Conservation (phyloP, 2,113 vertebrate species). For the Chrysemys picta region DNA sequence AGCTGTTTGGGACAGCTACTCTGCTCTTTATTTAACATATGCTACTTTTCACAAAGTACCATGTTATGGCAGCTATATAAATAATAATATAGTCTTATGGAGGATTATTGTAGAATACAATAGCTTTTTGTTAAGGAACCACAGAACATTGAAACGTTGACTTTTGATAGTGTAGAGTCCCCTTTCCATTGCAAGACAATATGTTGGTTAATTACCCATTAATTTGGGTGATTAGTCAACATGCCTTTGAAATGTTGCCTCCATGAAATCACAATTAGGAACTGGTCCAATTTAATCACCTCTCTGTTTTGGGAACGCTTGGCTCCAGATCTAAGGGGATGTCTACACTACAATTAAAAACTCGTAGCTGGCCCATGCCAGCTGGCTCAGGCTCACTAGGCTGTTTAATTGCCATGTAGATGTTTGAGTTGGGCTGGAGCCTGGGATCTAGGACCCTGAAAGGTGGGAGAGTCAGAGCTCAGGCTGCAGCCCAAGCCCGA, state of each 20-base stretch:
- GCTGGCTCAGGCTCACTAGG: neutral
- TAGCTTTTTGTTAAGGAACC: neutral
- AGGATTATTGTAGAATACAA: neutral
- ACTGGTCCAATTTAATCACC: neutral
- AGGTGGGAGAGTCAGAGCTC: neutral
- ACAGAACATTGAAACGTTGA: neutral
- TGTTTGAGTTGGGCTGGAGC: neutral
- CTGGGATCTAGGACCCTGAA: neutral
- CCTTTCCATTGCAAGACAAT: neutral
- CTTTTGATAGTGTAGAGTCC: neutral
- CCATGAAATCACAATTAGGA: neutral
- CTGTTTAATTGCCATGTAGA: neutral
- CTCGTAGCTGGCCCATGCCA: neutral
- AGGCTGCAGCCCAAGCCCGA: neutral
- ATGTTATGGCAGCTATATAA: neutral
- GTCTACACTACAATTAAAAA: neutral
- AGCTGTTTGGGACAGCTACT: neutral
- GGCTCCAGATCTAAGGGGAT: neutral
- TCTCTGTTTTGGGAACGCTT: neutral
- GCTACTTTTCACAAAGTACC: neutral
- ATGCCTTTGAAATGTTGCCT: neutral
- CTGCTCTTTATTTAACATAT: neutral
- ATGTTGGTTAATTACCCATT: neutral
- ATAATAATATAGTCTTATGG: neutral
- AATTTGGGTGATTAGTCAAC: neutral